Evolutionary conservation across 2,113 vertebrate species (phyloP).

Genomic region (Catharus minimus): DNA sequence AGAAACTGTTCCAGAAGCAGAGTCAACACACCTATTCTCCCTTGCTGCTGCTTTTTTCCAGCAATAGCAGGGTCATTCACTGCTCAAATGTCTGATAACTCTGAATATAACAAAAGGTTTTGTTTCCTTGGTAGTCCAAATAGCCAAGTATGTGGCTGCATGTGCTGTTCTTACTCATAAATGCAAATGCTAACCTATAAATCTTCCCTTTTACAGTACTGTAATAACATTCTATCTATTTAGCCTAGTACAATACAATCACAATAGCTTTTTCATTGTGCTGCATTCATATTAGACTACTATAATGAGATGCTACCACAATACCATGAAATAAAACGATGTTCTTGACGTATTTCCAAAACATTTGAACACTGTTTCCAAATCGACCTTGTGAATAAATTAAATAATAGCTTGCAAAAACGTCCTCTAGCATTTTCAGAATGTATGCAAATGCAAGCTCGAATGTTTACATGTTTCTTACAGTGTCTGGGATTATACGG

Average conservation of each 20-base stretch:
- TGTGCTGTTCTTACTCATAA: conserved; percentile 52
- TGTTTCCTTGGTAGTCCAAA: conserved; percentile 40
- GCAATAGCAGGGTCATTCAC: conserved; percentile 13
- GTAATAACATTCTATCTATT: conserved; percentile 55
- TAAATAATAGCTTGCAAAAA: conserved; percentile 63
- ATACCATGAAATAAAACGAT: conserved; percentile 54
- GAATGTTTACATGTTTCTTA: conserved; percentile 72
- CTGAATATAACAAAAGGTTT: conserved; percentile 29
- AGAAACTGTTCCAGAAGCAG: conserved; percentile 15
- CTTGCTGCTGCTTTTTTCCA: conserved; percentile 1
- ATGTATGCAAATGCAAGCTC: conserved; percentile 61
- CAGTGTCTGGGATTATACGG: conserved; percentile 60
- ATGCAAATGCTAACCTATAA: conserved; percentile 47
- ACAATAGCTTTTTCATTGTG: conserved; percentile 62
- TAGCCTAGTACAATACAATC: conserved; percentile 50
- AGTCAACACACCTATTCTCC: conserved; percentile 21
- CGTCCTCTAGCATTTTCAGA: conserved; percentile 59
- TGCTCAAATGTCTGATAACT: conserved; percentile 52
- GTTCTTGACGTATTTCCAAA: conserved; percentile 63
- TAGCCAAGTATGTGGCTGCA: conserved; percentile 19
- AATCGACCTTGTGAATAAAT: conserved; percentile 68
- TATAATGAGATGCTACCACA: conserved; percentile 55
- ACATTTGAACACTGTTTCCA: conserved; percentile 64
- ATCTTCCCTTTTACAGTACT: conserved; percentile 44
- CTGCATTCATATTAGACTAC: conserved; percentile 51